Evolutionary conservation across 2,113 vertebrate genomes (phyloP).

Genomic region (Hipposideros armiger): DNA sequence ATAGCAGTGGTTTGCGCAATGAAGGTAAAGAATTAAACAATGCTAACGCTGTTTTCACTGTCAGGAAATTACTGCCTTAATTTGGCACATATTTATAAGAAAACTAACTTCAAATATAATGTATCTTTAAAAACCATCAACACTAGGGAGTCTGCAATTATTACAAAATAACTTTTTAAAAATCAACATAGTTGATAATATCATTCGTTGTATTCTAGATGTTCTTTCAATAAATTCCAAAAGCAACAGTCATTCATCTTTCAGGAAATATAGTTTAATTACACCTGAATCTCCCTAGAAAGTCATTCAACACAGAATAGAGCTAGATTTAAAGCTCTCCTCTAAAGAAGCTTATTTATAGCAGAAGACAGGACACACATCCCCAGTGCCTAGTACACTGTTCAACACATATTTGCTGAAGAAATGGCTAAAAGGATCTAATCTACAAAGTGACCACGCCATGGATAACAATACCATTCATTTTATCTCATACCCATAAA

Average conservation of each 20-base stretch:
- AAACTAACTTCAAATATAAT: conserved; percentile 42
- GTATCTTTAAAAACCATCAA: conserved; percentile 51
- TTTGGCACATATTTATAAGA: background rate
- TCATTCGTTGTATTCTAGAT: background rate
- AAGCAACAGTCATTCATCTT: background rate
- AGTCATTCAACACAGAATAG: background rate
- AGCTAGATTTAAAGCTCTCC: background rate
- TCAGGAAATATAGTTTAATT: conserved; percentile 8
- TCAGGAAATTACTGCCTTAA: conserved; percentile 10
- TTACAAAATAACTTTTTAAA: conserved; percentile 11
- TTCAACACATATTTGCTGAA: background rate
- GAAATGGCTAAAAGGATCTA: background rate
- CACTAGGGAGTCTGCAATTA: background rate
- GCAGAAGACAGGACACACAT: background rate
- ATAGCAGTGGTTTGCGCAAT: background rate
- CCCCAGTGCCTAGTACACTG: background rate
- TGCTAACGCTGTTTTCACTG: background rate
- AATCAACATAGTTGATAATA: background rate
- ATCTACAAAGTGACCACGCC: background rate
- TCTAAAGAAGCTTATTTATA: background rate
- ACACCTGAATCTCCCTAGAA: background rate
- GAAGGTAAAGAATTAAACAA: background rate
- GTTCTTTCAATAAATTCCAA: conserved; percentile 7
- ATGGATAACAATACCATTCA: background rate
- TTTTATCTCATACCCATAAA: background rate